These are phyloP conservation scores for Tachina grossa DNA, from an alignment of 2,888 invertebrate species.

Conservation along the genomic window DNA sequence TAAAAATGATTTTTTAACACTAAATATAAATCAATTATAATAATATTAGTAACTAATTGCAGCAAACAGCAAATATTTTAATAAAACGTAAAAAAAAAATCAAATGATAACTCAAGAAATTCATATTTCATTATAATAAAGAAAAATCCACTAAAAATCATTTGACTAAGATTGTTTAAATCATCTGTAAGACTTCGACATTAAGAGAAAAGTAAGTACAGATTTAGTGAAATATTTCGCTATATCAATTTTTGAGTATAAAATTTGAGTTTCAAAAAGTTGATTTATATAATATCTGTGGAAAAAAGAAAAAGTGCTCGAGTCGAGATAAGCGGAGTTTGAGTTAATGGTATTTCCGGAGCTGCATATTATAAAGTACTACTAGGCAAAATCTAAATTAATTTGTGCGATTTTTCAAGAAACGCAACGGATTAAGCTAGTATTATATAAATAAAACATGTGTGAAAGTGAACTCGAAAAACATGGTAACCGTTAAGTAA, in stretches of 20 bases:
- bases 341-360: no score
- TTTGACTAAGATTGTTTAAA: neutral
- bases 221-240: neutral
- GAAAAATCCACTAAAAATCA: conserved; percentile 47
- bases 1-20: conserved; percentile 49
- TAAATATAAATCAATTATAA: conserved; percentile 62
- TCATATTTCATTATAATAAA: conserved; percentile 66
- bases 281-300: no score
- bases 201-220: conserved; percentile 7
- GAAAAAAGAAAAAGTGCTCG: no score
- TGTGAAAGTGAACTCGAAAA: no score
- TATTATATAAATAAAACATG: no score
- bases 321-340: no score
- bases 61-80: conserved; percentile 69
- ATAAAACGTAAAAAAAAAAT: conserved; percentile 70
- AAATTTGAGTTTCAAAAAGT: neutral
- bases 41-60: conserved; percentile 57
- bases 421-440: no score
- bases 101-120: conserved; percentile 64
- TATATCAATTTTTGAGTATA: neutral
- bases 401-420: no score
- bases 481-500: no score
- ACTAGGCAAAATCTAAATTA: no score
- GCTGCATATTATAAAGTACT: no score
- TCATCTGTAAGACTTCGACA: neutral